Evolutionary conservation across 2,797 vertebrate species (phyloP).

Genomic region (Nyctibius grandis): DNA sequence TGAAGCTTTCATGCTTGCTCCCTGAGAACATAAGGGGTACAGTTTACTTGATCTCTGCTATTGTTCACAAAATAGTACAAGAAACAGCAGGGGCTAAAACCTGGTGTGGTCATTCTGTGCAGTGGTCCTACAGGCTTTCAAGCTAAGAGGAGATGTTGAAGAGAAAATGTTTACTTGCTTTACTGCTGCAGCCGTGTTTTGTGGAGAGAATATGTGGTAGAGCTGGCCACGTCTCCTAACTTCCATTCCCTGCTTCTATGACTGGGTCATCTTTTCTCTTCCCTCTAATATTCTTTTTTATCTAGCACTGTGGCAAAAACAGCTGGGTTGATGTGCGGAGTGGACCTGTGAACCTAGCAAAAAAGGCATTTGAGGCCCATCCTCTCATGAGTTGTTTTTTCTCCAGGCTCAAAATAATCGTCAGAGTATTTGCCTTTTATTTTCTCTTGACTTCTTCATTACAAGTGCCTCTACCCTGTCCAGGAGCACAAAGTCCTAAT

Average conservation of each 20-base stretch:
- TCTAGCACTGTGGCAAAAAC: background rate
- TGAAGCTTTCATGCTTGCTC: background rate
- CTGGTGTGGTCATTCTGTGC: background rate
- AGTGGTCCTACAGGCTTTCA: background rate
- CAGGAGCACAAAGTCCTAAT: background rate
- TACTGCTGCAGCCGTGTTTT: background rate
- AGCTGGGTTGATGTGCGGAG: background rate
- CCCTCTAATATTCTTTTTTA: background rate
- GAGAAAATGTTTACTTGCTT: background rate
- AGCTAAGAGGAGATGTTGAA: background rate
- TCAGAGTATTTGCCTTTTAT: background rate
- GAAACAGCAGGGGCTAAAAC: background rate
- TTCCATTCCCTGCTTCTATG: background rate
- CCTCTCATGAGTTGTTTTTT: background rate
- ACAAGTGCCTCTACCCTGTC: background rate
- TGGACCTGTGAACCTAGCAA: fast-evolving
- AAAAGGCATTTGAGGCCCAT: background rate
- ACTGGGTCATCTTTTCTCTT: background rate
- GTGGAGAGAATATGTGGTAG: background rate
- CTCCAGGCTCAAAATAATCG: background rate
- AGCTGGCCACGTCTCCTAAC: background rate
- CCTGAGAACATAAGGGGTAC: conserved; percentile 22
- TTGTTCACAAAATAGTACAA: conserved; percentile 28
- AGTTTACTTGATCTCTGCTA: conserved; percentile 46
- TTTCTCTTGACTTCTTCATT: background rate